Percentiles rank a stretch among this genome's conserved stretches.
Conservation (phyloP, 2,113 vertebrate genomes). For the Psittacus erithacus region DNA sequence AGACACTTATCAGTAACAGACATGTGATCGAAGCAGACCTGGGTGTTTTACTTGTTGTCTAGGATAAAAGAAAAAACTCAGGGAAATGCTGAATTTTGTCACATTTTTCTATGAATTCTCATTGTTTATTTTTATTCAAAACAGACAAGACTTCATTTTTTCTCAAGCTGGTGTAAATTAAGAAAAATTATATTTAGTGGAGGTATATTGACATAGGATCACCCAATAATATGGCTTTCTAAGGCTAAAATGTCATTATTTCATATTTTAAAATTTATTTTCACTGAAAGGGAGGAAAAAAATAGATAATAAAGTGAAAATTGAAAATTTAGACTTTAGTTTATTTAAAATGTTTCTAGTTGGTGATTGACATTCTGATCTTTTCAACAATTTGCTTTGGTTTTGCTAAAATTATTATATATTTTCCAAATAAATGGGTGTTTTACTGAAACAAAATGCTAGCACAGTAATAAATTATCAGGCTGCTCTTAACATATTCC, state of each 20-base stretch:
- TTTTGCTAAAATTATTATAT: conserved; percentile 7
- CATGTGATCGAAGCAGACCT: neutral
- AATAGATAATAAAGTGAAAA: neutral
- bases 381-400: neutral
- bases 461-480: neutral
- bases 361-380: neutral
- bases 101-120: neutral
- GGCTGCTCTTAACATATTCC: neutral
- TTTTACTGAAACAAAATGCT: neutral
- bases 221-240: neutral
- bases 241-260: neutral
- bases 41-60: neutral
- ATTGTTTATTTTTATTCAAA: neutral
- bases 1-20: neutral
- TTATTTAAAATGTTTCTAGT: neutral
- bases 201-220: neutral
- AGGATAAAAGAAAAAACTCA: neutral
- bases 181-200: neutral
- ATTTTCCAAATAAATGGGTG: neutral
- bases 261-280: neutral
- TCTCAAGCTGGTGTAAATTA: neutral
- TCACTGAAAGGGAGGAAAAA: neutral
- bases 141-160: neutral
- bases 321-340: neutral
- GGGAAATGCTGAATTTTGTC: neutral